Evolutionary conservation across 2,113 vertebrate species (phyloP).

Genomic region (Datnioides undecimradiatus): DNA sequence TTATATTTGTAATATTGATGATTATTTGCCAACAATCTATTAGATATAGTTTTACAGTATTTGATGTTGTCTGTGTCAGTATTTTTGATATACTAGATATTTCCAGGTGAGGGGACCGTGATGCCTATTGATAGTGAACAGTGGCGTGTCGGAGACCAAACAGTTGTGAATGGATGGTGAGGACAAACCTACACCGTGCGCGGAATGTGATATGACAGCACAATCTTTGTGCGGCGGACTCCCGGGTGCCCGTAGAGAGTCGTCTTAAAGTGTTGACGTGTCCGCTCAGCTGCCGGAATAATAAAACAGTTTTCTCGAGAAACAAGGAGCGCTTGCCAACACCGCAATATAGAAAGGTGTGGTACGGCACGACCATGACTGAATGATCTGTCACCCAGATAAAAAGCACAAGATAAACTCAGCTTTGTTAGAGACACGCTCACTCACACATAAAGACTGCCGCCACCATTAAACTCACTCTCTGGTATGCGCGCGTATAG

Average conservation of each 20-base stretch:
- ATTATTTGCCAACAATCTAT: too few relatives aligned
- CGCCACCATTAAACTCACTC: slow-evolving; percentile 30
- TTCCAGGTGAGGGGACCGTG: background rate
- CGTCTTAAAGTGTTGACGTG: slow-evolving; percentile 61
- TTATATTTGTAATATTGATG: too few relatives aligned
- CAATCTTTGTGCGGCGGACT: slow-evolving; percentile 17
- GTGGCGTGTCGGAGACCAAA: background rate
- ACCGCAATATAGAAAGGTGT: background rate
- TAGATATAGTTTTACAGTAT: too few relatives aligned
- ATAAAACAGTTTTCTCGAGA: slow-evolving; percentile 33
- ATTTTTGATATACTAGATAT: too few relatives aligned
- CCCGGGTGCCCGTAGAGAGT: slow-evolving; percentile 31
- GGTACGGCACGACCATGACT: slow-evolving; percentile 26
- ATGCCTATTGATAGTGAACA: background rate
- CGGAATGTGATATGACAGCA: slow-evolving; percentile 57
- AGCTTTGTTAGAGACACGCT: slow-evolving; percentile 31
- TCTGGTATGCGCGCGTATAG: slow-evolving; percentile 4
- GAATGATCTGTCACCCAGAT: slow-evolving; percentile 55
- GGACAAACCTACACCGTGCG: slow-evolving; percentile 30
- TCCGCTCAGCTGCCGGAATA: slow-evolving; percentile 50
- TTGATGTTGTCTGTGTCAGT: too few relatives aligned
- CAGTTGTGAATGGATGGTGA: slow-evolving; percentile 9
- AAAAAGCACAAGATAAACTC: slow-evolving; percentile 49
- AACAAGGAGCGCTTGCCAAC: slow-evolving; percentile 19
- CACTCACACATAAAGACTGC: slow-evolving; percentile 31